phyloP scores from a whole-genome alignment of 1,140 invertebrate genomes.

The Linepithema humile region DNA sequence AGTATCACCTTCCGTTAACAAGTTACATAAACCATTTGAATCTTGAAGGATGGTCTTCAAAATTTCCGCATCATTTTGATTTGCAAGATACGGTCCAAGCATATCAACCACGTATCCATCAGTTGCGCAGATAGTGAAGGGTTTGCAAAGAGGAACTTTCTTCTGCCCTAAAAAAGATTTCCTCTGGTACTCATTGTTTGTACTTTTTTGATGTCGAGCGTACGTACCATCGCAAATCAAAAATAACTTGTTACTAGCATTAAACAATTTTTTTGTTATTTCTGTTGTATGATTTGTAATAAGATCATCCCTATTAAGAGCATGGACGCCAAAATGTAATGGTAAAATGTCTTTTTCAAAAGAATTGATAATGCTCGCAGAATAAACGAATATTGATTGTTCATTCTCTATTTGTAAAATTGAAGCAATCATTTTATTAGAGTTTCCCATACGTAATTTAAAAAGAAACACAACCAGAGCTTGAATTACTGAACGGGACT shows the following conservation, averaged over 20 bases:
- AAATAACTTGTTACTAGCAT: constrained; percentile 52
- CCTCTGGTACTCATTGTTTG: constrained; percentile 68
- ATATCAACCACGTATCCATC: constrained; percentile 21
- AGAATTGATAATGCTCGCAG: constrained; percentile 64
- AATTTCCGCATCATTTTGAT: constrained; percentile 6
- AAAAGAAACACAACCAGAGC: neutral
- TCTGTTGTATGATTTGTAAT: constrained; percentile 63
- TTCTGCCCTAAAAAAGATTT: constrained; percentile 68
- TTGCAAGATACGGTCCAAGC: neutral
- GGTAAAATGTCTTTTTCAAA: constrained; percentile 73
- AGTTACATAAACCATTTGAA: neutral
- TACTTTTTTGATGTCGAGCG: constrained; percentile 71
- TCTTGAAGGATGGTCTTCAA: constrained; percentile 39
- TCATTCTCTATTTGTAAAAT: neutral
- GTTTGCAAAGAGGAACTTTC: constrained; percentile 20
- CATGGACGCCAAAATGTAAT: constrained; percentile 60
- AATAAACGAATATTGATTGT: neutral
- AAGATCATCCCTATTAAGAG: constrained; percentile 49
- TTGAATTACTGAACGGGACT: neutral
- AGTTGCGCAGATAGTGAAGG: constrained; percentile 14
- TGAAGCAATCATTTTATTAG: neutral
- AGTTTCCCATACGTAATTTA: neutral
- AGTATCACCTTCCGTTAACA: neutral
- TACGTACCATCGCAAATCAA: constrained; percentile 72
- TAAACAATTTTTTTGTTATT: constrained; percentile 59